A percentile compares a stretch with the other conserved stretches of the same genome.
Evolutionary conservation across 2,797 vertebrate genomes (phyloP).

Genomic region (Pelobates cultripes): DNA sequence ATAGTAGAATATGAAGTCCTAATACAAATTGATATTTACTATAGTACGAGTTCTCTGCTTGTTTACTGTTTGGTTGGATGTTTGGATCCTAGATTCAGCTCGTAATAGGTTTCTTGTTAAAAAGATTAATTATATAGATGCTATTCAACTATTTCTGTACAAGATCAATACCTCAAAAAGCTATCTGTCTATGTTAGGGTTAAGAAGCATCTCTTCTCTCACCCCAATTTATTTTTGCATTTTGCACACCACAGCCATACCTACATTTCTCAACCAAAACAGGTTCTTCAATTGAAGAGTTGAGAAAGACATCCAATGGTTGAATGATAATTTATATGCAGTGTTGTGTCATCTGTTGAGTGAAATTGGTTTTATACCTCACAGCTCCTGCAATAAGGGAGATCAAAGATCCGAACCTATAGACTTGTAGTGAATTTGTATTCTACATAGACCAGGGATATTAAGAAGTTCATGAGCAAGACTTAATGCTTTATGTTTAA

Average conservation of each 20-base stretch:
- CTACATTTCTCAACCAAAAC: constrained; percentile 59
- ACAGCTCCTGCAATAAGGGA: constrained; percentile 66
- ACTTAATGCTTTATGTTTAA: constrained; percentile 40
- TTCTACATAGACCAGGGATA: constrained; percentile 59
- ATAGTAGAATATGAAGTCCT: no score
- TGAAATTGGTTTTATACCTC: constrained; percentile 72
- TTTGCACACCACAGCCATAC: not conserved
- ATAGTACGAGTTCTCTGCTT: no score
- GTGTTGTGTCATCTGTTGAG: constrained; percentile 64
- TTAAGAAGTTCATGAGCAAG: constrained; percentile 38
- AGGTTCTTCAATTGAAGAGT: constrained; percentile 59
- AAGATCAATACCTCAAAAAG: constrained; percentile 7
- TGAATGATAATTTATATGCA: constrained; percentile 71
- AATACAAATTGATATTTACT: no score
- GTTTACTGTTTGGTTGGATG: no score
- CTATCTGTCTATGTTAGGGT: constrained; percentile 35
- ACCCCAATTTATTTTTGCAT: not conserved
- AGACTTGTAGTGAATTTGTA: constrained; percentile 65
- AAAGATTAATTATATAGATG: no score
- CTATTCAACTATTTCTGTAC: no score
- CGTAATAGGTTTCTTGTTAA: no score
- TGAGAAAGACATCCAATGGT: constrained; percentile 53
- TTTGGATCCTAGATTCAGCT: no score
- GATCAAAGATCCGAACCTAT: constrained; percentile 71
- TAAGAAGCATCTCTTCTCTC: not conserved